These are phyloP conservation scores for Bufo bufo DNA, from an alignment of 2,113 vertebrate species.

Conservation along the genomic window DNA sequence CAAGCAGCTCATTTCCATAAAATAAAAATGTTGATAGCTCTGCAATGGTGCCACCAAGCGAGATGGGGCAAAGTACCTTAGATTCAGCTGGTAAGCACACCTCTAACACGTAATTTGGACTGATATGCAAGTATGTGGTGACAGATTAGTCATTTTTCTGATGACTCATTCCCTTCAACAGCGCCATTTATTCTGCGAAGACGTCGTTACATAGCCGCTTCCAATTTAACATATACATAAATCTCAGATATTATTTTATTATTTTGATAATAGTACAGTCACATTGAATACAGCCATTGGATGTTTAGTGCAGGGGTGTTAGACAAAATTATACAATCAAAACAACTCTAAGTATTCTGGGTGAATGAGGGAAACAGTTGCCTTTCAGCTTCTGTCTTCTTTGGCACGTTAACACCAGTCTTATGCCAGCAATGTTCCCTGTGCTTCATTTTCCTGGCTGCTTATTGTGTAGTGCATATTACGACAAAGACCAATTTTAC, in stretches of 20 bases:
- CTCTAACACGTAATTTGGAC: no score
- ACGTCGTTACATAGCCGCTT: not conserved
- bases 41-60: no score
- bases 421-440: constrained; percentile 1
- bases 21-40: no score
- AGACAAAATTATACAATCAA: not conserved
- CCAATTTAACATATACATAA: not conserved
- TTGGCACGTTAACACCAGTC: not conserved
- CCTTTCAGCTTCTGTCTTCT: not conserved
- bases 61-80: no score
- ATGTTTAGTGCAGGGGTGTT: not conserved
- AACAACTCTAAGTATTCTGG: not conserved
- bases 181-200: not conserved
- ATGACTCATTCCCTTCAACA: no score
- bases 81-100: no score
- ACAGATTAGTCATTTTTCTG: no score
- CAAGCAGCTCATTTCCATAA: no score
- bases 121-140: no score
- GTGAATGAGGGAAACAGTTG: constrained; percentile 1
- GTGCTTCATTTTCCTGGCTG: constrained; percentile 3
- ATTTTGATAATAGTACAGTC: not conserved
- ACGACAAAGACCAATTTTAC: not conserved
- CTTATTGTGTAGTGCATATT: not conserved
- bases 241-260: not conserved
- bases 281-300: not conserved